A percentile compares a stretch with the other conserved stretches of the same genome.
phyloP scores from a whole-genome alignment of 2,888 invertebrate genomes.

The Philhelius pedissequus region DNA sequence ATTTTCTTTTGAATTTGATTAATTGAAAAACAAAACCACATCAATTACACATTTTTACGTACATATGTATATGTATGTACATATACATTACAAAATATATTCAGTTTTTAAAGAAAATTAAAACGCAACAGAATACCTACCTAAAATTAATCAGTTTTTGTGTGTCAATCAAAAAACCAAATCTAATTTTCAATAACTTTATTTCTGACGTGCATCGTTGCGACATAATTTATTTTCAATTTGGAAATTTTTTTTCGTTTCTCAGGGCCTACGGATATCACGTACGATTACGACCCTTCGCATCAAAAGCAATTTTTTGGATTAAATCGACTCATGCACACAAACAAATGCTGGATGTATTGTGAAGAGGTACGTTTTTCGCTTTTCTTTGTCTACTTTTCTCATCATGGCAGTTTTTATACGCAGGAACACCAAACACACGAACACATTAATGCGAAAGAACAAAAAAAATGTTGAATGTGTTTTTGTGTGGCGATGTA shows the following conservation, averaged over 20 bases:
- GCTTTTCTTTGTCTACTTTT: conserved; percentile 12
- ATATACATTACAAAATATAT: too few species aligned
- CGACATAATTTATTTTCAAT: conserved; percentile 5
- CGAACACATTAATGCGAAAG: conserved; percentile 17
- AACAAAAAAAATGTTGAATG: background rate
- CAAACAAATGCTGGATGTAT: conserved; percentile 24
- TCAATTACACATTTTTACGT: background rate
- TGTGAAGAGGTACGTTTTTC: conserved; percentile 34
- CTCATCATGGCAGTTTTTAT: background rate
- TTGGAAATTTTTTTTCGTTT: conserved; percentile 9
- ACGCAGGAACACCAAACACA: too few species aligned
- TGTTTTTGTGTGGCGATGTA: background rate
- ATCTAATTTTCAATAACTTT: background rate
- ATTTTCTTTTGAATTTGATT: background rate
- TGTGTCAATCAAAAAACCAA: background rate
- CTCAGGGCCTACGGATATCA: conserved; percentile 3
- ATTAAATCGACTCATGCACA: conserved; percentile 33
- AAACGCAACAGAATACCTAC: background rate
- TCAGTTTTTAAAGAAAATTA: background rate
- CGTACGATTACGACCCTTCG: conserved; percentile 41
- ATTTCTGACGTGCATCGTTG: background rate
- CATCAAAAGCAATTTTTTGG: conserved; percentile 32
- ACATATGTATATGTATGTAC: background rate
- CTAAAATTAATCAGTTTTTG: background rate
- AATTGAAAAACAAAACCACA: background rate